Conservation (phyloP, 2,113 vertebrate species). For the Ia io region DNA sequence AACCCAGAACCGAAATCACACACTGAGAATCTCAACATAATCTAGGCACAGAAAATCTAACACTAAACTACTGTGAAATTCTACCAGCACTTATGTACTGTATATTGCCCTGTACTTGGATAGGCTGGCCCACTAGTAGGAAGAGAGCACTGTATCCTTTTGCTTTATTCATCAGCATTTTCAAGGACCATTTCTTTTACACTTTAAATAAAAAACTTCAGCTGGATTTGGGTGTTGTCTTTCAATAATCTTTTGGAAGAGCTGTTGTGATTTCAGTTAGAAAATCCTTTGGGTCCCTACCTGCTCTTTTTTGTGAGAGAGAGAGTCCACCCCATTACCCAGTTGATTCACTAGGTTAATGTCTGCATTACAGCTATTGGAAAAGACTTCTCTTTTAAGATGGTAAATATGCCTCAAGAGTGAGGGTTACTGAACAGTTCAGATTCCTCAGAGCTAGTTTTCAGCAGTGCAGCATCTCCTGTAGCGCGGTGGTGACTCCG, state of each 20-base stretch:
- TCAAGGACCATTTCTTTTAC: constrained; percentile 45
- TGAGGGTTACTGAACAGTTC: not conserved
- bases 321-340: not conserved
- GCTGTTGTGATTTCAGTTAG: not conserved
- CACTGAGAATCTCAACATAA: constrained; percentile 59
- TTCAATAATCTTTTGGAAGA: not conserved
- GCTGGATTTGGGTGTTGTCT: not conserved
- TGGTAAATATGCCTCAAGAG: not conserved
- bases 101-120: not conserved
- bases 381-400: not conserved
- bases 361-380: not conserved
- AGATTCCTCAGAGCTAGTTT: not conserved
- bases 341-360: not conserved
- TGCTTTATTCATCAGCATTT: constrained; percentile 48
- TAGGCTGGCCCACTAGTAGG: constrained; percentile 9
- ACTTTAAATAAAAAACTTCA: constrained; percentile 73
- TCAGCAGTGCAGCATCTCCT: not conserved
- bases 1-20: not conserved
- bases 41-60: constrained; percentile 44
- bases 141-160: not conserved
- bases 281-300: not conserved
- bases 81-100: constrained; percentile 37
- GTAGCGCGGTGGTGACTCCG: too few relatives aligned
- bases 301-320: not conserved
- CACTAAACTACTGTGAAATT: constrained; percentile 82